phyloP scores from a whole-genome alignment of 2,888 invertebrate species.

The Chrysolina oricalcia region DNA sequence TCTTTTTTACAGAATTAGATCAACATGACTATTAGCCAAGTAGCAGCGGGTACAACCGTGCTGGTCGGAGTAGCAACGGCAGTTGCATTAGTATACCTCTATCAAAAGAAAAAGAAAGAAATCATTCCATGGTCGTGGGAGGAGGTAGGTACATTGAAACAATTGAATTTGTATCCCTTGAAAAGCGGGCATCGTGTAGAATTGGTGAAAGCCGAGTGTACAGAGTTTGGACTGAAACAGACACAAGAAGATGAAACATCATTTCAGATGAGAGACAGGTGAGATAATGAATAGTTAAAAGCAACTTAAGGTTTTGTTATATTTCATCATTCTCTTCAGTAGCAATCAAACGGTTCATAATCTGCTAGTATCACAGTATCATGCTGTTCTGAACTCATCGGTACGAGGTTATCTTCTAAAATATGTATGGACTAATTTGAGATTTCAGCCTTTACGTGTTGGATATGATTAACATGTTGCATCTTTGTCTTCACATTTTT shows the following conservation, averaged over 20 bases:
- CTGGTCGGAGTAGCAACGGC: slow-evolving; percentile 56
- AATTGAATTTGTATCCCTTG: slow-evolving; percentile 67
- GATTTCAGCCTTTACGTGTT: too few species aligned
- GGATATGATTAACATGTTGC: too few species aligned
- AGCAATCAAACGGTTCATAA: too few species aligned
- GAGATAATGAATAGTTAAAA: background rate
- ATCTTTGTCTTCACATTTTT: too few species aligned
- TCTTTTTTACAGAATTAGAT: background rate
- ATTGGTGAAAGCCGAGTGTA: slow-evolving; percentile 64
- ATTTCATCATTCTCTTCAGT: too few species aligned
- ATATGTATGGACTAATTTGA: too few species aligned
- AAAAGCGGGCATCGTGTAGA: slow-evolving; percentile 68
- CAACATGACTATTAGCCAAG: slow-evolving; percentile 51
- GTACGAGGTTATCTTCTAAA: too few species aligned
- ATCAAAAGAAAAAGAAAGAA: slow-evolving; percentile 58
- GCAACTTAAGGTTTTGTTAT: too few species aligned
- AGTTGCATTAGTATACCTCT: slow-evolving; percentile 54
- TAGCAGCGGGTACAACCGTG: slow-evolving; percentile 47
- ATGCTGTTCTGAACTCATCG: too few species aligned
- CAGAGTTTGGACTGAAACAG: slow-evolving; percentile 64
- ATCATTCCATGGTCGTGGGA: slow-evolving; percentile 66
- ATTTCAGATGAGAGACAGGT: slow-evolving; percentile 64
- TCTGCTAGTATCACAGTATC: too few species aligned
- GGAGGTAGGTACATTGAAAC: slow-evolving; percentile 64
- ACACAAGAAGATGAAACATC: slow-evolving; percentile 56